Evolutionary conservation across 2,113 vertebrate genomes (phyloP), one percentile per base, ranked within the genome.

Genomic region (Calidris pygmaea): DNA sequence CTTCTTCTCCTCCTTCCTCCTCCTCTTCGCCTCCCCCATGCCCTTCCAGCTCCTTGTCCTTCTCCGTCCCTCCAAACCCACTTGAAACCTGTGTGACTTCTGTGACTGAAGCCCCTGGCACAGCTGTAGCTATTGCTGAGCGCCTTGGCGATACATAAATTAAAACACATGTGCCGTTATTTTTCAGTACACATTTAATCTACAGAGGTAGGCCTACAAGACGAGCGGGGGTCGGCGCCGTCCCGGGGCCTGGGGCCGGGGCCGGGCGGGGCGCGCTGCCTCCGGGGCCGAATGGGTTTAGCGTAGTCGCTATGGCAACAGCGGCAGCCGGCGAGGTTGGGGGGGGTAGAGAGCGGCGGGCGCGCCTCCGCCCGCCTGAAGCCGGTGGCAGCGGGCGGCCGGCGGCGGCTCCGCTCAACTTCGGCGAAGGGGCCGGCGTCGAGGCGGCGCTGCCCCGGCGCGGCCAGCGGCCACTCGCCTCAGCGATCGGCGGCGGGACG

Each of bases 241-340:
- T 3, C 41, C 52, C 23, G 34, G 4, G 34, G 29, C 22, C 55
- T 55, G 2, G 27, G 59, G 43, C 5, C 2, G 52, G 15, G 68
- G 11, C 9, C 17, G 21, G 30, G 22, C 80, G 47, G 85, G 23
- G 24, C 52, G 59, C 71, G 34, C 59, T 56, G 62, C 73, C 89
- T 67, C 75, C 50, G 95, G 97, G 97, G 86, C 96, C 96, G 94
- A 98, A 95, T 92, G 96, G 98, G 98, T 97, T 98, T 98, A 98
- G 82, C 96, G 93, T 22, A 60, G 96, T 99, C 97, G 74, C 98
- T 92, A 98, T 94, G 96, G 98, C 98, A 98, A 99, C 99, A 8
- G 47, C 73, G 50, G 96, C 98, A 89, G 85, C 62, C 53, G 60
- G 89, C 45, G 80, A 17, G n/a, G 60, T 2, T 7, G 26, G 11